Conservation (phyloP, 2,113 vertebrate species). For the Gasterosteus aculeatus region DNA sequence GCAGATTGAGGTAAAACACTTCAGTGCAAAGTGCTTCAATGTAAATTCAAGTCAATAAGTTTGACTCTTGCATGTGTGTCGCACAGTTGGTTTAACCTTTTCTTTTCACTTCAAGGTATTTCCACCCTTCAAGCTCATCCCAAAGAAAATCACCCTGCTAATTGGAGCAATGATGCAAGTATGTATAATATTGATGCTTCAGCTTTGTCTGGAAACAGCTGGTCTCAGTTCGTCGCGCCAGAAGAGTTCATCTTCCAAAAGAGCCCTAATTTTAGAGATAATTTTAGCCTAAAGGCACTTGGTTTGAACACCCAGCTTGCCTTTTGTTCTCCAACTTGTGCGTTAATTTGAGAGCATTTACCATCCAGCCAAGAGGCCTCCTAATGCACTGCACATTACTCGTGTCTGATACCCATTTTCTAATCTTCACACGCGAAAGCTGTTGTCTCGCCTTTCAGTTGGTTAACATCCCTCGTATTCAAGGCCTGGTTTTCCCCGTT, state of each 20-base stretch:
- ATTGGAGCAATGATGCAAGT: slow-evolving; percentile 94
- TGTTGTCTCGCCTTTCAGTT: slow-evolving; percentile 8
- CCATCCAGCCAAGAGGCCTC: slow-evolving; percentile 13
- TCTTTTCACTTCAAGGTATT: slow-evolving; percentile 85
- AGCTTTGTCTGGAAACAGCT: slow-evolving; percentile 16
- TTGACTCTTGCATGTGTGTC: neutral
- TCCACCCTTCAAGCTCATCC: slow-evolving; percentile 90
- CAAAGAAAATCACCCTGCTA: slow-evolving; percentile 90
- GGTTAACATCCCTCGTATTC: slow-evolving; percentile 5
- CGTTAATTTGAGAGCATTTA: slow-evolving; percentile 35
- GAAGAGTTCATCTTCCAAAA: slow-evolving; percentile 37
- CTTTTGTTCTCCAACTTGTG: slow-evolving; percentile 29
- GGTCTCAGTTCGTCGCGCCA: slow-evolving; percentile 20
- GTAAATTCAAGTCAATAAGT: neutral
- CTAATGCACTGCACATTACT: slow-evolving; percentile 19
- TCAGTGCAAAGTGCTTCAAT: neutral
- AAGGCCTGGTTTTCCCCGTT: slow-evolving; percentile 7
- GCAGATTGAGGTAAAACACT: slow-evolving; percentile 88
- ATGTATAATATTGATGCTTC: slow-evolving; percentile 26
- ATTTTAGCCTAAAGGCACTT: slow-evolving; percentile 29
- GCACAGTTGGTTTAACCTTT: neutral
- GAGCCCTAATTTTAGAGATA: slow-evolving; percentile 14
- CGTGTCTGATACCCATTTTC: slow-evolving; percentile 19
- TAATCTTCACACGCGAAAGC: slow-evolving; percentile 19
- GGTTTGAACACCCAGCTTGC: slow-evolving; percentile 34